Percentiles rank a stretch among this genome's conserved stretches.
These are phyloP conservation scores for Antitype chi DNA, from an alignment of 2,888 invertebrate species.

Conservation along the genomic window DNA sequence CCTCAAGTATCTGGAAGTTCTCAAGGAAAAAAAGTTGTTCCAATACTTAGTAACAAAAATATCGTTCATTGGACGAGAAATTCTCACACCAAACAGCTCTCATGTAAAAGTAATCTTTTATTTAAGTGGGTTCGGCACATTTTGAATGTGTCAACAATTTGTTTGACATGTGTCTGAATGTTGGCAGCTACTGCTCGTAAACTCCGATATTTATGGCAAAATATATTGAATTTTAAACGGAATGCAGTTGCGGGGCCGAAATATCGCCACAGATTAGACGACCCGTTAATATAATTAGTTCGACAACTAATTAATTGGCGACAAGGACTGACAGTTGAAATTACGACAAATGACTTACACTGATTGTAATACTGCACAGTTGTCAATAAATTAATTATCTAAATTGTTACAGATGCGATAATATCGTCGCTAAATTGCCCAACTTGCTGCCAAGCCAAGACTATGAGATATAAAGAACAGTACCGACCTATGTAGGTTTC, in stretches of 20 bases:
- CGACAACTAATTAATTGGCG: constrained; percentile 60
- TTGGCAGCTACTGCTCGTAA: constrained; percentile 75
- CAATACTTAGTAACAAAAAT: constrained; percentile 36
- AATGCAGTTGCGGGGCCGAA: constrained; percentile 69
- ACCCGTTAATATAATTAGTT: constrained; percentile 63
- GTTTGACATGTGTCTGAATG: constrained; percentile 86
- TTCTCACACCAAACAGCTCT: constrained; percentile 65
- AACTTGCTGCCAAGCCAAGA: constrained; percentile 17
- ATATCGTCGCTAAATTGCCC: constrained; percentile 30
- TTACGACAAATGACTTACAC: constrained; percentile 55
- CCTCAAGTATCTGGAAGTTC: neutral
- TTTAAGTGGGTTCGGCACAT: constrained; percentile 80
- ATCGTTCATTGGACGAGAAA: constrained; percentile 38
- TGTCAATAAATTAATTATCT: constrained; percentile 54
- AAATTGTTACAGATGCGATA: constrained; percentile 56
- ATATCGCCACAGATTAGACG: constrained; percentile 62
- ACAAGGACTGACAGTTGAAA: constrained; percentile 45
- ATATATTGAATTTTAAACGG: constrained; percentile 84
- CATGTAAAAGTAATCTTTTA: constrained; percentile 71
- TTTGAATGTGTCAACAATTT: constrained; percentile 84
- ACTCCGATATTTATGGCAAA: constrained; percentile 82
- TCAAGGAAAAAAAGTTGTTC: constrained; percentile 21
- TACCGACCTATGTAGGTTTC: neutral
- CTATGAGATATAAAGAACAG: neutral
- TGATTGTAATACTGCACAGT: constrained; percentile 51